Evolutionary conservation across 2,888 invertebrate species (phyloP).

Genomic region (Drosophila koepferae): DNA sequence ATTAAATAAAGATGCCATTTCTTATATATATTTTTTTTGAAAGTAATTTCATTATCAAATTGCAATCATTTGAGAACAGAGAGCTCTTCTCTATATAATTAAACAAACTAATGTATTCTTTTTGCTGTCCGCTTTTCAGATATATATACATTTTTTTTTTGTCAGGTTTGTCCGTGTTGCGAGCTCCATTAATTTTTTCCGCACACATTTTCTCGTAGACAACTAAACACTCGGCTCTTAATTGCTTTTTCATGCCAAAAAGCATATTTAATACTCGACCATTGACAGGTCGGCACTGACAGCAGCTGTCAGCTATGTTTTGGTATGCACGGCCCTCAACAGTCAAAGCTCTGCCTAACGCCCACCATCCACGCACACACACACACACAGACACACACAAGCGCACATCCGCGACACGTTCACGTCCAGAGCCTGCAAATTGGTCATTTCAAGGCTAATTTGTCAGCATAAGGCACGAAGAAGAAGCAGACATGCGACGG

Average conservation of each 20-base stretch:
- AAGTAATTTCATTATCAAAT: too few relatives aligned
- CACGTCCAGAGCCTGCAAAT: conserved; percentile 66
- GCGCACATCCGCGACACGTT: conserved; percentile 19
- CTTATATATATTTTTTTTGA: too few relatives aligned
- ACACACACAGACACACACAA: neutral
- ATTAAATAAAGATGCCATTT: too few relatives aligned
- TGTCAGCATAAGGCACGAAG: conserved; percentile 68
- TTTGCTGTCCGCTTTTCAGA: neutral
- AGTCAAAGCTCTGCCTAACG: conserved; percentile 11
- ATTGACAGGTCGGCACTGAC: conserved; percentile 72
- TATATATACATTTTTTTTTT: neutral
- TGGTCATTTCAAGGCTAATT: conserved; percentile 83
- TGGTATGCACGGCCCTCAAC: conserved; percentile 58
- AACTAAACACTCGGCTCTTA: conserved; percentile 61
- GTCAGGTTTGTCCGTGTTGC: neutral
- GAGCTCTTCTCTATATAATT: neutral
- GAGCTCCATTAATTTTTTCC: conserved; percentile 10
- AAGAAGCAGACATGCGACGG: conserved; percentile 15
- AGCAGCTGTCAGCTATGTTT: conserved; percentile 76
- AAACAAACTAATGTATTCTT: too few relatives aligned
- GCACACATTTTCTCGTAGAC: conserved; percentile 8
- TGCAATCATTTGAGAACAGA: neutral
- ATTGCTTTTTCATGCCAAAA: conserved; percentile 76
- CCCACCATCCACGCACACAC: neutral
- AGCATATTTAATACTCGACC: conserved; percentile 73